Conservation (phyloP, 2,113 vertebrate genomes). For the Phasianus colchicus region DNA sequence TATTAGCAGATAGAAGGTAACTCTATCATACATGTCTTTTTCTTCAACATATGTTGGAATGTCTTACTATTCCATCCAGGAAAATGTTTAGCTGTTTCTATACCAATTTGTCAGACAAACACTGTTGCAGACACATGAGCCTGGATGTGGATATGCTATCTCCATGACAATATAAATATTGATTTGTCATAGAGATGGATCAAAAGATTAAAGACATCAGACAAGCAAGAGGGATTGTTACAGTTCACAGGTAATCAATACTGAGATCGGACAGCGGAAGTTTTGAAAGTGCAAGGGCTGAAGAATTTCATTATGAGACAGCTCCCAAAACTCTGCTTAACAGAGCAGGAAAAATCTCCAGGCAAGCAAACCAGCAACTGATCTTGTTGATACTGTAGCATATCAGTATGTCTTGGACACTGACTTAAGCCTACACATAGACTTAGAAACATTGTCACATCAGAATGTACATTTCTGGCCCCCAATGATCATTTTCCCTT, state of each 20-base stretch:
- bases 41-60: background rate
- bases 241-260: background rate
- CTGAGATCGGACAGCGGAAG: background rate
- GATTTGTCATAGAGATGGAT: background rate
- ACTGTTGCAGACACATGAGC: background rate
- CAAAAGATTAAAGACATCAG: conserved; percentile 36
- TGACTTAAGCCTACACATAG: background rate
- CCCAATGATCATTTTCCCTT: background rate
- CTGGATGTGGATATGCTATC: background rate
- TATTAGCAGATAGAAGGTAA: background rate
- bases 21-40: background rate
- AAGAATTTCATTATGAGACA: conserved; percentile 6
- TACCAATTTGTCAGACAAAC: background rate
- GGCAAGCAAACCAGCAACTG: background rate
- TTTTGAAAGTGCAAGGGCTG: background rate
- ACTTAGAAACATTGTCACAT: background rate
- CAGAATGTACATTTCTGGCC: background rate
- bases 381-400: background rate
- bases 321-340: background rate
- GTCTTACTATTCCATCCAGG: background rate
- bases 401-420: background rate
- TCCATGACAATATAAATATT: background rate
- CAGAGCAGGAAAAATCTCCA: background rate
- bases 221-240: conserved; percentile 5
- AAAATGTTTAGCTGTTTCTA: conserved; percentile 1